Conservation (phyloP, 2,888 invertebrate genomes). For the Euplagia quadripunctaria region DNA sequence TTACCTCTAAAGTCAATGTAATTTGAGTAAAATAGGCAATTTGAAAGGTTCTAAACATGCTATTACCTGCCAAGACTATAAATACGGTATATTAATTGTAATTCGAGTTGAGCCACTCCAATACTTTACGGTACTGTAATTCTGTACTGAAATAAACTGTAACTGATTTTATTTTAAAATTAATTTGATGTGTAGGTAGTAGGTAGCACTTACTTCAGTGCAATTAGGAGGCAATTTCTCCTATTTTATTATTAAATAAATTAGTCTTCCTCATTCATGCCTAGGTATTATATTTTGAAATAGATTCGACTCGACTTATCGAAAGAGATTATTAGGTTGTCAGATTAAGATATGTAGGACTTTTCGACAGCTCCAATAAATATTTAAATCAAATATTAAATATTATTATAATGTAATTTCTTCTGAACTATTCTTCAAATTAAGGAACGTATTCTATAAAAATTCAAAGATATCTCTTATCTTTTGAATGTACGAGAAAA, state of each 20-base stretch:
- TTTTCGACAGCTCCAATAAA: too few species aligned
- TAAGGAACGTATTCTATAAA: too few species aligned
- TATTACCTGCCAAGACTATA: slow-evolving; percentile 17
- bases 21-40: slow-evolving; percentile 12
- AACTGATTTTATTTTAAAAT: neutral
- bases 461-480: too few species aligned
- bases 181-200: neutral
- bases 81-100: slow-evolving; percentile 23
- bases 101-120: slow-evolving; percentile 16
- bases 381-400: too few species aligned
- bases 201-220: neutral
- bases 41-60: slow-evolving; percentile 11
- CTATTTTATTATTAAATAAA: neutral
- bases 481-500: too few species aligned
- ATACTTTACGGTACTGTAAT: slow-evolving; percentile 14
- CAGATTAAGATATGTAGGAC: too few species aligned
- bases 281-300: neutral
- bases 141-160: neutral
- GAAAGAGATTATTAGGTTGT: neutral
- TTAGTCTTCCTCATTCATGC: neutral
- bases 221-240: neutral
- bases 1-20: neutral
- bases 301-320: neutral
- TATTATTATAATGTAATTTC: too few species aligned
- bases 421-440: too few species aligned